Percentiles rank a stretch among this genome's conserved stretches.
Conservation (phyloP, 2,113 vertebrate species). For the Oriolus oriolus region DNA sequence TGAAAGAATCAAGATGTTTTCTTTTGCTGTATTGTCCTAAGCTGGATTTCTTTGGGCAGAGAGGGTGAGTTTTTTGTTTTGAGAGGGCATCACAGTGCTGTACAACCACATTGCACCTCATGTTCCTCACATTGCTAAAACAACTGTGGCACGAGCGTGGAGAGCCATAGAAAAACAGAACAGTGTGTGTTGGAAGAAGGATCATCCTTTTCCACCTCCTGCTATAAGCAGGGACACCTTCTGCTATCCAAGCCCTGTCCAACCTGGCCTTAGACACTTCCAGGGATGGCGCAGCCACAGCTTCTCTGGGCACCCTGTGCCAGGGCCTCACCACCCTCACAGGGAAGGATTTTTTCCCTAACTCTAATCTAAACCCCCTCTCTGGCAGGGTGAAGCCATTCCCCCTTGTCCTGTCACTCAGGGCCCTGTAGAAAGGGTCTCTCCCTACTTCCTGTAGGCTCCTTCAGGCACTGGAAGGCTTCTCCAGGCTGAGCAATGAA, state of each 20-base stretch:
- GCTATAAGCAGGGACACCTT: background rate
- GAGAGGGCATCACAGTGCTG: background rate
- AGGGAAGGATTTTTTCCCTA: background rate
- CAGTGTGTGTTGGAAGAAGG: background rate
- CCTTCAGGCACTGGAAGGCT: background rate
- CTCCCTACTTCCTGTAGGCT: background rate
- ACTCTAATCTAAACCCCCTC: background rate
- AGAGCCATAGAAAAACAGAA: background rate
- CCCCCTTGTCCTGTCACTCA: background rate
- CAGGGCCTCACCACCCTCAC: background rate
- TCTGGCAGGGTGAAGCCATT: background rate
- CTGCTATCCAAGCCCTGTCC: background rate
- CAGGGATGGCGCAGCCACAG: background rate
- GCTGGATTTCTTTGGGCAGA: background rate
- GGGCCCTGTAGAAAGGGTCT: background rate
- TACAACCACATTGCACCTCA: background rate
- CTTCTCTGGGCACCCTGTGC: background rate
- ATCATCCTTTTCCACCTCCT: background rate
- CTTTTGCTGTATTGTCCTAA: background rate
- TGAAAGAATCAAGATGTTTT: background rate
- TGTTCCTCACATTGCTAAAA: background rate
- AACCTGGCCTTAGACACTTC: background rate
- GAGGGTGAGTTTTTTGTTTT: background rate
- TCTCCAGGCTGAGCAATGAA: background rate
- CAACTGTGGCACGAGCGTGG: accelerated